Conservation (phyloP, 1,140 invertebrate genomes). For the Atta cephalotes region DNA sequence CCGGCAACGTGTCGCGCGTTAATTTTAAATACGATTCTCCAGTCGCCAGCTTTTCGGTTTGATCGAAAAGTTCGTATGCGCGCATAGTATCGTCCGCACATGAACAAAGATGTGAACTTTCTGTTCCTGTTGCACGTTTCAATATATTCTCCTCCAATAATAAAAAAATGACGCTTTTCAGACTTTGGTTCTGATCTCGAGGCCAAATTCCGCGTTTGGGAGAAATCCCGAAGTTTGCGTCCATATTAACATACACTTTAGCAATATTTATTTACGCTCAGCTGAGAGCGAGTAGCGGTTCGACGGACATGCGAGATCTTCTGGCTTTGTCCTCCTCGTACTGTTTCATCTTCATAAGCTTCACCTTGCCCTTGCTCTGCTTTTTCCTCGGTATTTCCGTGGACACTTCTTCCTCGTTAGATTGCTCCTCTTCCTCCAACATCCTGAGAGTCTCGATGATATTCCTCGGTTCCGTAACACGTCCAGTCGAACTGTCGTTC, state of each 20-base stretch:
- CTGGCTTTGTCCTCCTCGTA: slow-evolving; percentile 86
- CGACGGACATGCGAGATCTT: slow-evolving; percentile 86
- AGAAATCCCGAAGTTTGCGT: slow-evolving; percentile 76
- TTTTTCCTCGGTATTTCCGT: slow-evolving; percentile 85
- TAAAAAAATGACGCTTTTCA: slow-evolving; percentile 77
- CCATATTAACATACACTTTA: slow-evolving; percentile 73
- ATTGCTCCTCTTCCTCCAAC: slow-evolving; percentile 87
- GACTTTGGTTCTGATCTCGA: slow-evolving; percentile 83
- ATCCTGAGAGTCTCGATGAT: slow-evolving; percentile 93
- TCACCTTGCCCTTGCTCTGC: slow-evolving; percentile 88
- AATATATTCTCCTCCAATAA: slow-evolving; percentile 29
- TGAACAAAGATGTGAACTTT: neutral
- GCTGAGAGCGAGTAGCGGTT: slow-evolving; percentile 90
- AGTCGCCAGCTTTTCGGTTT: neutral
- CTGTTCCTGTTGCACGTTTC: slow-evolving; percentile 26
- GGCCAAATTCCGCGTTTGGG: slow-evolving; percentile 80
- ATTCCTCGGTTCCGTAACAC: slow-evolving; percentile 90
- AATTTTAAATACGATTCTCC: slow-evolving; percentile 31
- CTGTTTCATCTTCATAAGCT: slow-evolving; percentile 89
- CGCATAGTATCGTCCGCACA: neutral
- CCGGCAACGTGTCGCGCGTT: neutral
- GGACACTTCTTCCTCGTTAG: slow-evolving; percentile 52
- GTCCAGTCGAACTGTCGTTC: slow-evolving; percentile 87
- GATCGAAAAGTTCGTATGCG: slow-evolving; percentile 15
- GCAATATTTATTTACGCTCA: slow-evolving; percentile 84